Evolutionary conservation across 1,140 invertebrate genomes (phyloP), one percentile per base, ranked within the genome.

Genomic region (Zophobas atratus): DNA sequence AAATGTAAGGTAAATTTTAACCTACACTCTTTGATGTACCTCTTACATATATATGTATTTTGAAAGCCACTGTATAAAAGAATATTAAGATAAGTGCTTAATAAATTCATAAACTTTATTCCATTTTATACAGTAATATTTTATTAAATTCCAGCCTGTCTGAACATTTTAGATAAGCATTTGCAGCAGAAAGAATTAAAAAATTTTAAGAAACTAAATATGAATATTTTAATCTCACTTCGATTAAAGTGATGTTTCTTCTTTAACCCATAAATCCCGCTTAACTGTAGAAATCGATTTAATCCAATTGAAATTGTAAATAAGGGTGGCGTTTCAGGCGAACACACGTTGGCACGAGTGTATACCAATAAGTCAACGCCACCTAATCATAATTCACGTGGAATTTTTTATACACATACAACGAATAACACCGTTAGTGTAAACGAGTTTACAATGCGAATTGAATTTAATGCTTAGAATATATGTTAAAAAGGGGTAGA

Each of bases 361-460:
- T 67, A 67, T 43, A 67, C 76, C 70, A 77, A 74, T 53, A 73
- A 60, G 46, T 33, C 41, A 46, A 77, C n/a, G 49, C n/a, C 3
- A 20, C 43, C 41, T 74, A 77, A 73, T 77, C 76, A 74, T 77
- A 74, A 77, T 51, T 71, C 55, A 67, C 63, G 51, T 51, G 57
- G 70, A 77, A 74, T 63, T 77, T 77, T 71, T 77, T 77, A 51
- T 33, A 73, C 76, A 72, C 57, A 53, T 60, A 75, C 41, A 76
- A 49, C 38, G 49, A 55, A 38, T 78, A 75, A 78, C 77, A 73
- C 36, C 38, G 46, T 78, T 75, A 75, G 36, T 60, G 49, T 55
- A 78, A 75, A 70, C 77, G 77, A 78, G 71, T 79, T 76, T 48
- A 75, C 51, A 75, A 46, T 60, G 33, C 53, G 39, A 75, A 79